Percentiles rank a stretch among this genome's conserved stretches.
These are phyloP conservation scores for Paralichthys olivaceus DNA, from an alignment of 2,113 vertebrate genomes.

Conservation along the genomic window DNA sequence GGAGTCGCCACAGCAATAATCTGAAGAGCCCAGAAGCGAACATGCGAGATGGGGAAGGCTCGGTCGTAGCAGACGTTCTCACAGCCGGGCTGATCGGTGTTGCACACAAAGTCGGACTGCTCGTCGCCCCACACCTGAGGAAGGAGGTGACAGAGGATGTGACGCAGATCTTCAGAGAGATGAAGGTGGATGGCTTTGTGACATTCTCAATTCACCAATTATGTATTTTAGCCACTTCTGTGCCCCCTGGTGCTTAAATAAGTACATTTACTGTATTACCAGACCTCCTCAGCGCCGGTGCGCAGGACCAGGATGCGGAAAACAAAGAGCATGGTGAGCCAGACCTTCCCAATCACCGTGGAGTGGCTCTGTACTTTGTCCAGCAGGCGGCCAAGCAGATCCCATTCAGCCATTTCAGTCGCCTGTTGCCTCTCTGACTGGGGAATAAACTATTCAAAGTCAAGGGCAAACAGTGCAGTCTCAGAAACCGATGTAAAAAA, in stretches of 20 bases:
- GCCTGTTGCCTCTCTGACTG: conserved; percentile 18
- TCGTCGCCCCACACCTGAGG: conserved; percentile 92
- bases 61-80: conserved; percentile 97
- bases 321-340: conserved; percentile 96
- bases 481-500: too few relatives aligned
- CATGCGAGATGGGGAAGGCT: conserved; percentile 97
- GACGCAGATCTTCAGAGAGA: not conserved
- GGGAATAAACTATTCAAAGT: not conserved
- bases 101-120: conserved; percentile 95
- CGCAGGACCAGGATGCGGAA: conserved; percentile 95
- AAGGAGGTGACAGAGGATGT: not conserved
- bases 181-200: too few relatives aligned
- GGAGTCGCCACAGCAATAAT: conserved; percentile 96
- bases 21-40: conserved; percentile 97
- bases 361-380: conserved; percentile 97
- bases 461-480: not conserved
- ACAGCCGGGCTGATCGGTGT: conserved; percentile 95
- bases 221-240: too few relatives aligned
- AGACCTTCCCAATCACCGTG: conserved; percentile 95
- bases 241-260: not conserved
- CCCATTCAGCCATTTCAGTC: conserved; percentile 94
- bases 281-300: conserved; percentile 88
- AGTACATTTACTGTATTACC: not conserved
- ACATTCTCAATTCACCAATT: too few relatives aligned
- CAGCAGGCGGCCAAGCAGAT: conserved; percentile 91